Base-by-base conservation (phyloP, 1,140 invertebrate genomes). In the Hestina assimilis region DNA sequence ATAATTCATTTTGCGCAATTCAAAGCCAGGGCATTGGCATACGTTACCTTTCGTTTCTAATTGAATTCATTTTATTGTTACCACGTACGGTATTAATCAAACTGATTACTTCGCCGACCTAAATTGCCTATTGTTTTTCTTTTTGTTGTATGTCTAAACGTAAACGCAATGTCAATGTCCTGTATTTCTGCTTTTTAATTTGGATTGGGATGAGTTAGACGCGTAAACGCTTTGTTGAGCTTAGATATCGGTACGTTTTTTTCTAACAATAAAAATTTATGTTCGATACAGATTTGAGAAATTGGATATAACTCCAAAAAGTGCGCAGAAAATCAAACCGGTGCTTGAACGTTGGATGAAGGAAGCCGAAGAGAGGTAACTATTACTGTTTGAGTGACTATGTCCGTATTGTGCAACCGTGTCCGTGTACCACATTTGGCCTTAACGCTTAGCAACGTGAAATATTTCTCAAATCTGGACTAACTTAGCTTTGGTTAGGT, bases 251-350 rank as follows among this genome's bases (percentile, higher is more conserved):
- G 76, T 70, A 59, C 79, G 75, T 71, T 60, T 66, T 73, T 65
- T 63, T 86, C 82, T 88, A 88, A 88, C 85, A 85, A 80, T 79
- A 74, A 69, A 28, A 73, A 81, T 87, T 89, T 89, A 83, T 89
- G 89, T 89, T 83, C 80, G 81, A 84, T 89, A 83, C 89, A 99
- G 98, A 94, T 99, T 99, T 93, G 98, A 99, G 91, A 99, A 99
- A 92, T 92, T 99, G 89, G 98, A 99, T 91, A 99, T 99, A 76
- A 99, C 97, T 79, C 97, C 97, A 84, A 98, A 99, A 92, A 98
- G 97, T 92, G 97, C 98, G 65, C 96, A 98, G 91, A 99, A 99
- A 93, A 99, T 99, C 78, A 99, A 98, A 90, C 98, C 98, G 65
- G 97, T 99, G 60, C 92, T 99, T 76, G 97, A 99, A 89, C 92